Percentiles rank a stretch among this genome's conserved stretches.
These are phyloP conservation scores for Drosophila subsilvestris DNA, from an alignment of 2,888 invertebrate species.

Conservation along the genomic window DNA sequence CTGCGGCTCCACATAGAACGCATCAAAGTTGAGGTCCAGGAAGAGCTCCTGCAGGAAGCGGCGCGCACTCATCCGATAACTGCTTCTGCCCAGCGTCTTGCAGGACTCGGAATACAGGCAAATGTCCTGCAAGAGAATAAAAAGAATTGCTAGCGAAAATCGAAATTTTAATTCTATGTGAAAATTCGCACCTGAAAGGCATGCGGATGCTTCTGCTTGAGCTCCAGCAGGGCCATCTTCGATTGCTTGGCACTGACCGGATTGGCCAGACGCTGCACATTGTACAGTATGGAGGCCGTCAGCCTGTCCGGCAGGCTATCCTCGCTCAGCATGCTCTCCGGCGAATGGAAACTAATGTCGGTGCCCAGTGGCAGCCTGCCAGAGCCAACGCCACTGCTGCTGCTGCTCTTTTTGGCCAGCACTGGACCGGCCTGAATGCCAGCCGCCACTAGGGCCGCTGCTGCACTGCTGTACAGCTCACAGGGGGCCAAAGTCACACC, in stretches of 20 bases:
- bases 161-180: not conserved
- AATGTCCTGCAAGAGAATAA: slow-evolving; percentile 86
- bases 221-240: slow-evolving; percentile 90
- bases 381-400: not conserved
- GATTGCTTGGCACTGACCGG: slow-evolving; percentile 92
- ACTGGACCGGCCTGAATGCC: slow-evolving; percentile 66
- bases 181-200: slow-evolving; percentile 84
- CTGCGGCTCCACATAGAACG: slow-evolving; percentile 85
- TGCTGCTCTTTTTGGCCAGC: slow-evolving; percentile 36
- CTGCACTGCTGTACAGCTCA: slow-evolving; percentile 69
- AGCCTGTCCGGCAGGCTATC: slow-evolving; percentile 83
- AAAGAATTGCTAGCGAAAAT: not conserved
- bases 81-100: slow-evolving; percentile 90
- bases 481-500: slow-evolving; percentile 50
- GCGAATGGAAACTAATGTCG: slow-evolving; percentile 83
- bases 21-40: slow-evolving; percentile 91
- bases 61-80: slow-evolving; percentile 92
- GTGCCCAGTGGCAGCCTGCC: slow-evolving; percentile 68
- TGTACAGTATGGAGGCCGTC: slow-evolving; percentile 86
- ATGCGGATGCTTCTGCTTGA: slow-evolving; percentile 90
- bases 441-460: slow-evolving; percentile 67
- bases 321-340: slow-evolving; percentile 84
- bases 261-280: slow-evolving; percentile 90
- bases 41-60: slow-evolving; percentile 97
- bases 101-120: slow-evolving; percentile 97